These are phyloP conservation scores for Pollenia griseotomentosa DNA, from an alignment of 2,888 invertebrate genomes.

Conservation along the genomic window DNA sequence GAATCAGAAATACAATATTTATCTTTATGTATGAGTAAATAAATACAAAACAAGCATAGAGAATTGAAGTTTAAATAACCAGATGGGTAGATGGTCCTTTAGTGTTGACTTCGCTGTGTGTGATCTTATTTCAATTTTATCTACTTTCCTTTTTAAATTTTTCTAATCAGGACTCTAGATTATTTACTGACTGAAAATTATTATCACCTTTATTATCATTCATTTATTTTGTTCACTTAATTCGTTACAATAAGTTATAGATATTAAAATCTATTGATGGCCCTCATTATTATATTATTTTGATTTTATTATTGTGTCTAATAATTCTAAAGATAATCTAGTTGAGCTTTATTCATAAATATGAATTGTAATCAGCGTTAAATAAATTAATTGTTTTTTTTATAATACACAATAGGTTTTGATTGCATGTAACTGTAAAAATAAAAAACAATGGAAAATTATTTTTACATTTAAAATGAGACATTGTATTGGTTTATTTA, in stretches of 20 bases:
- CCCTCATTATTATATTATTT: conserved; percentile 36
- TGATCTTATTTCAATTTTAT: conserved; percentile 3
- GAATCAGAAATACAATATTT: conserved; percentile 25
- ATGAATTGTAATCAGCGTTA: conserved; percentile 17
- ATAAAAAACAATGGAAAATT: conserved; percentile 51
- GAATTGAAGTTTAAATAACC: background rate
- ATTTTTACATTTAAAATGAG: background rate
- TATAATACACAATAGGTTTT: conserved; percentile 13
- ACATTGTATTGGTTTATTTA: background rate
- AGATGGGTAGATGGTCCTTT: conserved; percentile 3
- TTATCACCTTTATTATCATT: conserved; percentile 46
- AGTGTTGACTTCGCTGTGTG: background rate
- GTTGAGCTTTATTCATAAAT: conserved; percentile 1
- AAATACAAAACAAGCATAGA: conserved; percentile 11
- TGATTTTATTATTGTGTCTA: conserved; percentile 18
- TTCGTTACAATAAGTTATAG: conserved; percentile 50
- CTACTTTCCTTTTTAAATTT: conserved; percentile 3
- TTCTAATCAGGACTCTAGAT: conserved; percentile 47
- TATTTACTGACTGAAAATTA: background rate
- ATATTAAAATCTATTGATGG: conserved; percentile 37
- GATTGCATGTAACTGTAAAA: conserved; percentile 34
- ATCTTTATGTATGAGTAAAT: conserved; percentile 10
- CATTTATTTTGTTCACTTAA: conserved; percentile 14
- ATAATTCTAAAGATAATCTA: conserved; percentile 10
- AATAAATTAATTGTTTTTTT: conserved; percentile 24